Percentiles rank a stretch among this genome's conserved stretches.
Evolutionary conservation across 2,888 invertebrate genomes (phyloP).

Genomic region (Sphinx pinastri): DNA sequence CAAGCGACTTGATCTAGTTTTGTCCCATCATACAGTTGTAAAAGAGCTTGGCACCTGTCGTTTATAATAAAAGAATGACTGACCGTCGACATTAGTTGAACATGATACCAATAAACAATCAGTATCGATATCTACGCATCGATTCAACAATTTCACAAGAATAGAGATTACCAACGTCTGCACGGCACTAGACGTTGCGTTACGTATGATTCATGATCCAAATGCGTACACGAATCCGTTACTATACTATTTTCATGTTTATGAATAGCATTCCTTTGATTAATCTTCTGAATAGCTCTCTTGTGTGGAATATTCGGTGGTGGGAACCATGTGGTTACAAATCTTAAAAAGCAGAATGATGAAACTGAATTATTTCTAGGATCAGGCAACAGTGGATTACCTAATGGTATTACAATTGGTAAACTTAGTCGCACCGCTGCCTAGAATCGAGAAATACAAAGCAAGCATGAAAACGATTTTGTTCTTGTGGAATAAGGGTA

Average conservation of each 20-base stretch:
- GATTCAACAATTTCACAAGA: conserved; percentile 14
- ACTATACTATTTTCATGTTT: conserved; percentile 36
- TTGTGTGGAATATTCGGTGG: neutral
- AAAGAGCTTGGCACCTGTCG: too few relatives aligned
- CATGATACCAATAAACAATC: neutral
- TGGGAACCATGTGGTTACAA: neutral
- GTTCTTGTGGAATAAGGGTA: too few relatives aligned
- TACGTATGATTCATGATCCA: conserved; percentile 44
- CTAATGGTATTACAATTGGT: too few relatives aligned
- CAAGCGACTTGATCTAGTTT: too few relatives aligned
- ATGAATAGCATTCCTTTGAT: conserved; percentile 34
- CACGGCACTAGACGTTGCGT: conserved; percentile 36
- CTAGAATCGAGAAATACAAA: too few relatives aligned
- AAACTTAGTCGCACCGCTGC: too few relatives aligned
- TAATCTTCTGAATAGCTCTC: neutral
- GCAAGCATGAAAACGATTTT: too few relatives aligned
- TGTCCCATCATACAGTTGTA: too few relatives aligned
- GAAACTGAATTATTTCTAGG: neutral
- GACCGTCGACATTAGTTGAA: neutral
- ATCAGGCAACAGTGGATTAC: neutral
- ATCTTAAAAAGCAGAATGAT: neutral
- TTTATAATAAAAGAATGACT: neutral
- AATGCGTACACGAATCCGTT: conserved; percentile 37
- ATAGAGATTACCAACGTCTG: conserved; percentile 38
- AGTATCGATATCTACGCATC: conserved; percentile 1